These are phyloP conservation scores for Hirtodrosophila duncani DNA, from an alignment of 2,888 invertebrate genomes.

Conservation along the genomic window DNA sequence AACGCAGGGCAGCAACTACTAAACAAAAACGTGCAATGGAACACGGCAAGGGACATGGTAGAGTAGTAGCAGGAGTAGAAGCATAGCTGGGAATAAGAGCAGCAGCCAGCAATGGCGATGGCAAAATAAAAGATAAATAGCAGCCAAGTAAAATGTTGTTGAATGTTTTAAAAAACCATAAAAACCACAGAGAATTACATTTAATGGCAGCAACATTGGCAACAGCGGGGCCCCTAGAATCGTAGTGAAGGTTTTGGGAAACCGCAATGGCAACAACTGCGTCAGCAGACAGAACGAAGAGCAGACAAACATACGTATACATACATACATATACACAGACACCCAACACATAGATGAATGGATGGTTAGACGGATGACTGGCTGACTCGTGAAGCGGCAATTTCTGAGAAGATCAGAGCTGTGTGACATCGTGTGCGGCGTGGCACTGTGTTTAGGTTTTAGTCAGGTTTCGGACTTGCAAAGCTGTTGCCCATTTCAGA, in stretches of 20 bases:
- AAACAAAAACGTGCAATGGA: conserved; percentile 39
- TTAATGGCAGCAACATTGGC: conserved; percentile 57
- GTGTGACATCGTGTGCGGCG: conserved; percentile 12
- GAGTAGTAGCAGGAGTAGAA: not conserved
- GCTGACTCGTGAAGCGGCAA: too few species aligned
- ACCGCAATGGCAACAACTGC: conserved; percentile 57
- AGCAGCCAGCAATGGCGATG: conserved; percentile 20
- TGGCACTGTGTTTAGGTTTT: conserved; percentile 31
- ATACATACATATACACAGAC: not conserved
- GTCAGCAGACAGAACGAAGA: conserved; percentile 28
- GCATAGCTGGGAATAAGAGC: conserved; percentile 11
- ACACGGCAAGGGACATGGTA: conserved; percentile 39
- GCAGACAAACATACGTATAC: conserved; percentile 10
- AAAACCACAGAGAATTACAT: conserved; percentile 72
- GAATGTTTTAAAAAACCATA: conserved; percentile 73
- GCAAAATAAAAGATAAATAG: conserved; percentile 70
- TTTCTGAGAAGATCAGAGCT: too few species aligned
- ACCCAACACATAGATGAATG: not conserved
- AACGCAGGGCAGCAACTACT: conserved; percentile 15
- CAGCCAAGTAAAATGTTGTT: conserved; percentile 74
- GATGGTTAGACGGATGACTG: too few species aligned
- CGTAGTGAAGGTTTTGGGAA: conserved; percentile 16
- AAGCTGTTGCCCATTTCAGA: too few species aligned
- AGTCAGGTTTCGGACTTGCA: too few species aligned
- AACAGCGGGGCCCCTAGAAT: conserved; percentile 4